Base-by-base conservation (phyloP, 92 coral and sea anemone genomes). In the Phenganax marumi region DNA sequence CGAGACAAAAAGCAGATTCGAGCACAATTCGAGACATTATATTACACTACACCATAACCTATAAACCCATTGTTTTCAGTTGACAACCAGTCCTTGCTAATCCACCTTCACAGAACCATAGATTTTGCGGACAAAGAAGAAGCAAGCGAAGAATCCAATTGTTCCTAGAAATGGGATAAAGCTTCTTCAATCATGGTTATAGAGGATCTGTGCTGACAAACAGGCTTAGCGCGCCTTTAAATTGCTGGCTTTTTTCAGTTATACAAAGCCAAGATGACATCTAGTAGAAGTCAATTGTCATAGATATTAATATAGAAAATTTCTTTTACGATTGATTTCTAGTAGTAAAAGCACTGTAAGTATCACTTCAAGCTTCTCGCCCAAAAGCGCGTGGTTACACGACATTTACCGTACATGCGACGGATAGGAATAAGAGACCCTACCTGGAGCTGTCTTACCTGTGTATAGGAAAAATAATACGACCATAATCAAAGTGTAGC, bases 121-220 rank as follows among this genome's bases (percentile, higher is more conserved):
- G 90, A 96, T 95, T 86, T 95, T 95, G 81, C 98, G 90, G 84
- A 95, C 87, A 81, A 95, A 95, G 86, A 92, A 82, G 76, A 95
- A 95, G 60, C 98, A 92, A 70, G 98, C 90, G 73, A 95, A 92
- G 87, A 95, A 95, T 39, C 95, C 97, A 86, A 95, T 92, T 62
- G 92, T 82, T 24, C 97, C 98, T 95, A 76, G 7, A 88, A 39
- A 61, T 48, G 10, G 24, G 33, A 62, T 52, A 43, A 24, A 47
- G 19, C 6, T 24, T 25, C n/a, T 21, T 52, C 80, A 10, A 17
- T 33, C 5, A 33, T 33, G 43, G 43, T 33, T 33, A 33, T 33
- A 33, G 43, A 33, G 43, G 5, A 33, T 33, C 5, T 33, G 43
- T 33, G 43, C 43, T 33, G 3, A 33, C 43, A 33, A 33, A 33